A percentile compares a stretch with the other conserved stretches of the same genome.
Conservation (phyloP, 37 sponge, comb jelly and placozoan genomes). For the Cladorhizidae sp. region DNA sequence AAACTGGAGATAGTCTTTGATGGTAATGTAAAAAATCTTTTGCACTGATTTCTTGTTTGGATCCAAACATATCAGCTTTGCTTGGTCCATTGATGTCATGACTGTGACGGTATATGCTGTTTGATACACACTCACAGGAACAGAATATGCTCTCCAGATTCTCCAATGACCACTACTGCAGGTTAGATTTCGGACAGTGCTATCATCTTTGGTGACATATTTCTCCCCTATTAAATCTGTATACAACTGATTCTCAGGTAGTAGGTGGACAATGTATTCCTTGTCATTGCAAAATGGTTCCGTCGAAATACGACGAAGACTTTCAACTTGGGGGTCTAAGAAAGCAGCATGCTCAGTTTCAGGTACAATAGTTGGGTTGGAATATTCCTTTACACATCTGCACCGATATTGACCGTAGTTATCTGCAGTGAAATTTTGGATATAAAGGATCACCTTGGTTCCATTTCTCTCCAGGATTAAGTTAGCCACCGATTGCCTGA, state of each 20-base stretch:
- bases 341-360: neutral
- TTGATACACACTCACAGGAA: neutral
- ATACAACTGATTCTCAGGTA: neutral
- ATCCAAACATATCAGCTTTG: neutral
- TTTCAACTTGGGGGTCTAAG: neutral
- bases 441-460: neutral
- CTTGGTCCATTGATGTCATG: neutral
- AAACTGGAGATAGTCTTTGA: neutral
- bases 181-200: neutral
- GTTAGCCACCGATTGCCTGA: neutral
- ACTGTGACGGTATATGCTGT: neutral
- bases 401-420: conserved; percentile 30
- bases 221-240: neutral
- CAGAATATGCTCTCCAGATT: neutral
- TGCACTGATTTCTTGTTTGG: neutral
- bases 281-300: neutral
- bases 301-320: neutral
- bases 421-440: conserved; percentile 9
- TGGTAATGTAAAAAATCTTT: neutral
- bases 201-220: neutral
- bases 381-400: conserved; percentile 13
- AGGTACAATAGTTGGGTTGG: neutral
- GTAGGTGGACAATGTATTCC: neutral
- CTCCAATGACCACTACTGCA: neutral
- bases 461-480: neutral